Evolutionary conservation across 2,888 invertebrate species (phyloP), one percentile per base, ranked within the genome.

Genomic region (Parnassius apollo): DNA sequence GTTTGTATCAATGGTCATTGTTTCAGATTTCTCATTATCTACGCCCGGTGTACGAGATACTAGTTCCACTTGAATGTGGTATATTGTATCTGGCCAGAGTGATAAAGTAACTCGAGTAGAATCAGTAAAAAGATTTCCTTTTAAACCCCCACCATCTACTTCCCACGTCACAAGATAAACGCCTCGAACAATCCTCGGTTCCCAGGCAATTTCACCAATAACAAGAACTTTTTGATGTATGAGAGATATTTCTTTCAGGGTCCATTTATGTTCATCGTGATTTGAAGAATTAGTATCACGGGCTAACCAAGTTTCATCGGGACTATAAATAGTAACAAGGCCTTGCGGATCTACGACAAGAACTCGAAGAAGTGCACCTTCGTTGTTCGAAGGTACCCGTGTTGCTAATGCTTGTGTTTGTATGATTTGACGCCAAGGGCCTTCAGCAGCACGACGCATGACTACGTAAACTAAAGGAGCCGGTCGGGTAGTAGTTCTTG

Each of bases 91-190:
- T 57, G 96, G 96, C 96, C 96, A 96, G 59, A 96, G 89, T 63
- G 96, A 96, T 70, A 96, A 85, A 61, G 96, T 96, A 66, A 96
- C 96, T 75, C 95, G 94, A 64, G 95, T 95, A 59, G 95, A 95
- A 83, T 96, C 96, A 51, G 96, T 96, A 85, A 96, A 95, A 69
- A 96, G 92, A 85, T 96, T 96, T 69, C 96, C 96, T 86, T 95
- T 96, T 66, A 96, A 90, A 68, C 96, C 96, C 71, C 96, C 96
- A 64, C 96, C 96, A 76, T 95, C 95, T 61, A 96, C 95, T 92
- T 96, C 96, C 96, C 96, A 96, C 66, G 96, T 96, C 59, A 96
- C 96, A 76, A 96, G 92, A 85, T 96, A 96, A 65, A 96, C 94
- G 42, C 94, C 94, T 59, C 93, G 93, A 62, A 88, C 92, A 77